Percentiles rank a stretch among this genome's conserved stretches.
phyloP scores from a whole-genome alignment of 1,140 invertebrate genomes.

The Parasteatoda tepidariorum region DNA sequence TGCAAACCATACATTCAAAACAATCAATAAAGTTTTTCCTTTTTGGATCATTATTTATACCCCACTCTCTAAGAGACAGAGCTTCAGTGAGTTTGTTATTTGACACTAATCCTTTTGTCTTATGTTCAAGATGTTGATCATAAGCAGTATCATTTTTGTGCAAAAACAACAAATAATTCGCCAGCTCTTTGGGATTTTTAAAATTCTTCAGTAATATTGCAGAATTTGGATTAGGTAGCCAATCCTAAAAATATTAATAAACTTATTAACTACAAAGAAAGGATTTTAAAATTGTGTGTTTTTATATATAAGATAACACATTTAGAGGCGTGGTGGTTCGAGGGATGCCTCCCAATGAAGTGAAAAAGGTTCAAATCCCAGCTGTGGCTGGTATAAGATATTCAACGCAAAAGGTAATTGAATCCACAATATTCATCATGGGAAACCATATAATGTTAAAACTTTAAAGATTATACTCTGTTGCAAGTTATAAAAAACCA shows the following conservation, averaged over 20 bases:
- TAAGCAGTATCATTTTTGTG: slow-evolving; percentile 74
- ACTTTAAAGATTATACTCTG: too few species aligned
- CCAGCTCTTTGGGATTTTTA: slow-evolving; percentile 72
- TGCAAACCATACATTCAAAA: slow-evolving; percentile 78
- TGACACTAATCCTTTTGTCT: slow-evolving; percentile 63
- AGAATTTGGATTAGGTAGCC: slow-evolving; percentile 76
- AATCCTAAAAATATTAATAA: slow-evolving; percentile 74
- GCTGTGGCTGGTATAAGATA: too few species aligned
- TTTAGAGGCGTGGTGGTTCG: too few species aligned
- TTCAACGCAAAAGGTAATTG: too few species aligned
- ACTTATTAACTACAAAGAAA: too few species aligned
- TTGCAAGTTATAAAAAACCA: too few species aligned
- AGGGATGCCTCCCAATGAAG: background rate
- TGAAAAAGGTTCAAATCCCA: too few species aligned
- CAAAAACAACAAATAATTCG: slow-evolving; percentile 71
- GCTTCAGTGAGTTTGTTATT: slow-evolving; percentile 68
- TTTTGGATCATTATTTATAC: slow-evolving; percentile 66
- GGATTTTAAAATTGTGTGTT: slow-evolving; percentile 21
- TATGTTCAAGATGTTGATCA: slow-evolving; percentile 70
- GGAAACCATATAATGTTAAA: too few species aligned
- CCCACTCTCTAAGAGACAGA: slow-evolving; percentile 68
- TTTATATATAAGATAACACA: slow-evolving; percentile 20
- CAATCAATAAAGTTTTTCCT: slow-evolving; percentile 71
- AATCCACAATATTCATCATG: too few species aligned
- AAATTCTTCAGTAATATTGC: slow-evolving; percentile 75